phyloP scores from a whole-genome alignment of 2,888 invertebrate genomes.

The Acronicta alni region DNA sequence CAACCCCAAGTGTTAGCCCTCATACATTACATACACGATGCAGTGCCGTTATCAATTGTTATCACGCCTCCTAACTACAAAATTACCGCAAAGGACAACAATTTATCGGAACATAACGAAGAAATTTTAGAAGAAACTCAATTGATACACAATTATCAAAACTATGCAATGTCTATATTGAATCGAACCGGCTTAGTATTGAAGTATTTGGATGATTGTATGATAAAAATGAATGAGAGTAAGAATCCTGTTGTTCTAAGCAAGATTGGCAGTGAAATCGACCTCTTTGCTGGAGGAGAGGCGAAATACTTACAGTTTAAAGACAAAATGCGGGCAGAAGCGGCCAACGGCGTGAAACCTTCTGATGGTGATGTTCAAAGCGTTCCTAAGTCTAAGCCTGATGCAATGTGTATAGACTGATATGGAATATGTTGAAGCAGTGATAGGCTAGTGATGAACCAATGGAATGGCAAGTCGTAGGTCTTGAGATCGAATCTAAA shows the following conservation, averaged over 20 bases:
- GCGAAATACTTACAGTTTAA: constrained; percentile 65
- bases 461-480: too few species aligned
- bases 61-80: constrained; percentile 67
- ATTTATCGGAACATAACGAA: constrained; percentile 61
- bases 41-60: constrained; percentile 73
- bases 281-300: constrained; percentile 71
- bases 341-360: constrained; percentile 56
- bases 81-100: constrained; percentile 62
- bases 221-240: constrained; percentile 75
- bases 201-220: constrained; percentile 74
- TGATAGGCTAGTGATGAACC: too few species aligned
- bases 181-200: constrained; percentile 67
- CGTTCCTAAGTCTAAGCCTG: constrained; percentile 29
- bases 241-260: constrained; percentile 59
- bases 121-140: constrained; percentile 25
- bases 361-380: constrained; percentile 25
- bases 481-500: too few species aligned
- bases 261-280: constrained; percentile 74
- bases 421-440: neutral
- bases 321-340: constrained; percentile 64
- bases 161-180: constrained; percentile 66
- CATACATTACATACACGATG: constrained; percentile 78
- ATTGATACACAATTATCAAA: constrained; percentile 50
- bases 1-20: constrained; percentile 74
- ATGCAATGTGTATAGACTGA: constrained; percentile 60